phyloP scores from a whole-genome alignment of 2,797 vertebrate species.

The Meriones psammophilus region DNA sequence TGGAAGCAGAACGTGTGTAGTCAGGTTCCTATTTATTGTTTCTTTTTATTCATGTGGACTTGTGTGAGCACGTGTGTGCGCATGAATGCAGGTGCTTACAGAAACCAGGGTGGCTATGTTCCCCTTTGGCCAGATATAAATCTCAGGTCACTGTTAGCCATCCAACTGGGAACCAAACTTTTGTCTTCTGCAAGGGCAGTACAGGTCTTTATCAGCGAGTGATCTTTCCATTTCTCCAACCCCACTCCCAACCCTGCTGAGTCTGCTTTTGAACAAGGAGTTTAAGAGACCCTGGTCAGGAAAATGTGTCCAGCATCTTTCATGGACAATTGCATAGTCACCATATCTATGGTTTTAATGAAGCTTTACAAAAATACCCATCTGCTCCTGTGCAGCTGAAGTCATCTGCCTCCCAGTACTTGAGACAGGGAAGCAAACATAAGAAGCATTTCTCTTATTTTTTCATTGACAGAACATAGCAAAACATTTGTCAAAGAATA shows the following conservation, averaged over 20 bases:
- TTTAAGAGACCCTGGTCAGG: not conserved
- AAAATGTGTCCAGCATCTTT: conserved; percentile 10
- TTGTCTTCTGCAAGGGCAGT: not conserved
- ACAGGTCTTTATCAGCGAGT: not conserved
- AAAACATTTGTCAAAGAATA: conserved; percentile 18
- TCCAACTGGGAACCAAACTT: not conserved
- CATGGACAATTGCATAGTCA: not conserved
- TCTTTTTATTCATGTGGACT: not conserved
- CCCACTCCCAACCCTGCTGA: not conserved
- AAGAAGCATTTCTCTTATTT: not conserved
- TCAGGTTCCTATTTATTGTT: not conserved
- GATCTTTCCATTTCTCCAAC: not conserved
- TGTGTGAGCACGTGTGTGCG: not conserved
- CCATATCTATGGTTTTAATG: conserved; percentile 1
- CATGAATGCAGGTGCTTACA: not conserved
- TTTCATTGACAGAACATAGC: not conserved
- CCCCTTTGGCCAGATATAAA: not conserved
- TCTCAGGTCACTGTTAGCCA: not conserved
- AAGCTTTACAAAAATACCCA: conserved; percentile 57
- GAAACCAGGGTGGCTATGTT: not conserved
- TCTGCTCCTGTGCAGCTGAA: conserved; percentile 14
- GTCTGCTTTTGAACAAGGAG: not conserved
- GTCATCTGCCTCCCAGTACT: not conserved
- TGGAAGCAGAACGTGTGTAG: not conserved
- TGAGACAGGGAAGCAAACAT: conserved; percentile 9